These are phyloP conservation scores for Phoeniculus purpureus DNA, from an alignment of 2,797 vertebrate species.

Conservation along the genomic window DNA sequence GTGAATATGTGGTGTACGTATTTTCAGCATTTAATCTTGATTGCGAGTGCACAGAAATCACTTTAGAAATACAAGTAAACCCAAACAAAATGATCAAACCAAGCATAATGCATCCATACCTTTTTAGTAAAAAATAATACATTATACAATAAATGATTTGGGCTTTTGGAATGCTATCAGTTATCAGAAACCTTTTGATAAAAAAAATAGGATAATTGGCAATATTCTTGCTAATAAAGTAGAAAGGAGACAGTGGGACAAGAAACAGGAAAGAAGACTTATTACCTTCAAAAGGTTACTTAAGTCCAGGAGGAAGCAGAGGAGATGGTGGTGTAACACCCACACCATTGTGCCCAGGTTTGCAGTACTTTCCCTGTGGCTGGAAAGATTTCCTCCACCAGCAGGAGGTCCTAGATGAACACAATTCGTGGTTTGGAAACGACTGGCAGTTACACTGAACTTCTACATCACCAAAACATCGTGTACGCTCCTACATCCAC, in stretches of 20 bases:
- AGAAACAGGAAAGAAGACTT: background rate
- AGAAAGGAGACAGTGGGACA: background rate
- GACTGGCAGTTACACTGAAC: background rate
- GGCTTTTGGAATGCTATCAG: background rate
- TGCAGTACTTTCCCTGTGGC: background rate
- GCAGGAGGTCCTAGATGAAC: background rate
- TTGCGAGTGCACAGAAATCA: background rate
- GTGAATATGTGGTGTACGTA: background rate
- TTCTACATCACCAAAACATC: background rate
- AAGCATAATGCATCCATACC: background rate
- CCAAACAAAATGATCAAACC: background rate
- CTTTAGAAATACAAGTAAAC: background rate
- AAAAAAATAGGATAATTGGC: background rate
- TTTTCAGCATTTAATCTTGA: slow-evolving; percentile 2
- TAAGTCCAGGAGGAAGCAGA: background rate
- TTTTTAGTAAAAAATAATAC: background rate
- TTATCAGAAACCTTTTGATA: background rate
- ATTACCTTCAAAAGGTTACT: background rate
- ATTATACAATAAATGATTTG: no score
- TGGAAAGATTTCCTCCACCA: background rate
- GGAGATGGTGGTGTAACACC: background rate
- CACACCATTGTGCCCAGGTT: background rate
- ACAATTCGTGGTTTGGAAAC: background rate
- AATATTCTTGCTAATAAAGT: background rate
- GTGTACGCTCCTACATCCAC: background rate